Base-by-base conservation (phyloP, 2,888 invertebrate species). In the Caenorhabditis angaria region DNA sequence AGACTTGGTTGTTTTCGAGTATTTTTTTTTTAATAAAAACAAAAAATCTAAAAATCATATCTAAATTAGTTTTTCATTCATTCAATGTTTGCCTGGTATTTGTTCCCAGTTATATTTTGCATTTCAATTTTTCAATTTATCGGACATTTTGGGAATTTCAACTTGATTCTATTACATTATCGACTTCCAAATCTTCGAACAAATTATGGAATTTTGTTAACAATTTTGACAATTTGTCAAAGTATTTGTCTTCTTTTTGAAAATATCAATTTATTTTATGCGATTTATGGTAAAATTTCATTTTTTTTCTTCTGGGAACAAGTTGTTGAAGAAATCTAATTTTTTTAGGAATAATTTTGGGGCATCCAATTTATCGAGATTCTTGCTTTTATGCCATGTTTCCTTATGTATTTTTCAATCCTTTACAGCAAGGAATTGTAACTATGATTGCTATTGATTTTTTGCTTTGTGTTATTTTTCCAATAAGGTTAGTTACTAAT, bases 341-440 rank as follows among this genome's bases (percentile, higher is more conserved):
- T 3, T 35, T 24, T 61, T 6, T 35, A 61, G 61, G 35, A 18
- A 24, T 22, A 24, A 4, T 61, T 1, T 25, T 41, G 27, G 24
- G 27, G n/a, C 1, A 35, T 6, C 20, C 25, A 14, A 61, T 61
- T 54, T 27, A 54, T 25, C 61, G 61, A 3, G 41, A 53, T 41
- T 5, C 2, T 5, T 61, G 61, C 18, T 54, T 54, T 41, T 25
- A 20, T 20, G 12, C 14, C 35, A 22, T 61, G n/a, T 61, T 61
- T 41, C n/a, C 28, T 14, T 61, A 61, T 35, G 27, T 54, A 20
- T 61, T 61, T 53, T 61, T 53, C 54, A 61, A 54, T 20, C 8
- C 41, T 3, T 61, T 61, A 12, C 61, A 61, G 35, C 25, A 51
- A 2, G 61, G 54, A 27, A 41, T 54, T 32, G 54, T 61, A 12